Conservation (phyloP, 2,113 vertebrate species). For the Cranoglanis bouderius region DNA sequence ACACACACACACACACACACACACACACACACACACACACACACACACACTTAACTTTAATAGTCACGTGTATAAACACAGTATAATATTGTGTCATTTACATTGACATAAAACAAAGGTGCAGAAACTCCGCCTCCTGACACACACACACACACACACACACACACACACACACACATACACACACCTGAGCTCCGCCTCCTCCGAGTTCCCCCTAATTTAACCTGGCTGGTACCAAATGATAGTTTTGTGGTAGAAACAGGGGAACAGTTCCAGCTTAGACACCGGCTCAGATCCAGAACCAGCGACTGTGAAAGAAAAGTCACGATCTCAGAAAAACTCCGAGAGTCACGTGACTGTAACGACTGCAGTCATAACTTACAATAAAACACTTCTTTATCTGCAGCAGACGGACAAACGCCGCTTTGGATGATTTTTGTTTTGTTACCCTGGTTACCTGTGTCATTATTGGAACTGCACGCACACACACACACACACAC, state of each 20-base stretch:
- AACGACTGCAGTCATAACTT: neutral
- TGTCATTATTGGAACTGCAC: conserved; percentile 49
- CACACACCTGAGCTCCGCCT: neutral
- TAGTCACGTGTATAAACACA: no score
- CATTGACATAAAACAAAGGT: no score
- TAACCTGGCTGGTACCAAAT: neutral
- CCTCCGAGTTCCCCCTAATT: neutral
- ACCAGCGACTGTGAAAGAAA: neutral
- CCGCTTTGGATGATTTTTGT: neutral
- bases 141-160: neutral
- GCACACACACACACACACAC: neutral
- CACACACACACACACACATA: neutral
- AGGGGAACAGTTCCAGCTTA: neutral
- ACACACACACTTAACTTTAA: no score
- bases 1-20: no score
- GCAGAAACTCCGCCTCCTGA: no score
- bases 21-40: conserved; percentile 40
- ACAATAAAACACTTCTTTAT: neutral
- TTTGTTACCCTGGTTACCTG: conserved; percentile 55
- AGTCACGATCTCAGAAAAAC: neutral
- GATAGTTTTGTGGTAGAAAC: neutral
- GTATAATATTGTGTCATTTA: no score
- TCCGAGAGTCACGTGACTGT: neutral
- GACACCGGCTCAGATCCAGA: neutral
- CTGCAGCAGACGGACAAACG: neutral